These are phyloP conservation scores for Stegodyphus mimosarum DNA, from an alignment of 1,140 invertebrate species.

Conservation along the genomic window DNA sequence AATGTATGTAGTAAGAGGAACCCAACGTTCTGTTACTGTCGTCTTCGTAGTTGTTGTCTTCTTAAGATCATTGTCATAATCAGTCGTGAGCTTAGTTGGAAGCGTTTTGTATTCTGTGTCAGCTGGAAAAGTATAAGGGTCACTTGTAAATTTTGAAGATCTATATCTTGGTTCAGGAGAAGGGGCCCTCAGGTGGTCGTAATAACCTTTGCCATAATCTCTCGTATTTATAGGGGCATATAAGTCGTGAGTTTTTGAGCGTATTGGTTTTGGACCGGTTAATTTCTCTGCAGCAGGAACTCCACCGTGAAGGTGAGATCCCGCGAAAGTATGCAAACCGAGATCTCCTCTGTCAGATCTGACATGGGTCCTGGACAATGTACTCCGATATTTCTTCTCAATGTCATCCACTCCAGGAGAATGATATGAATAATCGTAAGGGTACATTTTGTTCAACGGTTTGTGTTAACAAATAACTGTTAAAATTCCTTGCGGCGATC, in stretches of 20 bases:
- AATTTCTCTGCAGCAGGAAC: neutral
- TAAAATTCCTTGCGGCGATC: neutral
- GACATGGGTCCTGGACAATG: slow-evolving; percentile 35
- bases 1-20: slow-evolving; percentile 45
- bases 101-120: slow-evolving; percentile 3
- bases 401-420: slow-evolving; percentile 7
- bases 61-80: slow-evolving; percentile 3
- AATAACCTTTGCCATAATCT: slow-evolving; percentile 24
- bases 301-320: slow-evolving; percentile 36
- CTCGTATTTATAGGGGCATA: slow-evolving; percentile 21
- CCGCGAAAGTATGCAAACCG: slow-evolving; percentile 34
- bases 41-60: slow-evolving; percentile 21
- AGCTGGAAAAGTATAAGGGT: neutral
- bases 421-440: slow-evolving; percentile 33
- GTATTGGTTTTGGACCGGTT: neutral
- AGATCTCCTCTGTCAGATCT: slow-evolving; percentile 50
- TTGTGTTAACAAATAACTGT: neutral
- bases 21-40: slow-evolving; percentile 31
- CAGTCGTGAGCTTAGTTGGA: slow-evolving; percentile 1
- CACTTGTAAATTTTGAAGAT: neutral
- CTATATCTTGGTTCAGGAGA: slow-evolving; percentile 4
- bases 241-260: neutral
- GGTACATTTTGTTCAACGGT: slow-evolving; percentile 15
- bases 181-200: slow-evolving; percentile 21
- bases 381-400: slow-evolving; percentile 38